Evolutionary conservation across 2,888 invertebrate species (phyloP).

Genomic region (Orthonychiurus folsomi): DNA sequence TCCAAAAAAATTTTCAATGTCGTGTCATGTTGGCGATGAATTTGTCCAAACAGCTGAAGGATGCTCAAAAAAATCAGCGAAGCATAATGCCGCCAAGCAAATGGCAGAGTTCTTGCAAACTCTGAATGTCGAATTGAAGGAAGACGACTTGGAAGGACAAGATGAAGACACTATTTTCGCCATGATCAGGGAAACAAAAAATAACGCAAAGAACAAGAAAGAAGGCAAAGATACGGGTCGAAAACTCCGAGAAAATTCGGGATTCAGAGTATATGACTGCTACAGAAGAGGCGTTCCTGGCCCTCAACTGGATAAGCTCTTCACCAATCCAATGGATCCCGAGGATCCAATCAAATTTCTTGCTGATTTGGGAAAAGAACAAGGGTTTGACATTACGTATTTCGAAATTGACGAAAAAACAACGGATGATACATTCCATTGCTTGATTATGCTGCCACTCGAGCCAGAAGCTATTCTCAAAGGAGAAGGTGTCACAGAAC

Average conservation of each 20-base stretch:
- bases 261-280: too few species aligned
- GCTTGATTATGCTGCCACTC: not conserved
- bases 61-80: not conserved
- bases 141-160: too few species aligned
- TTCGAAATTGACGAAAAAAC: not conserved
- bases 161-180: too few species aligned
- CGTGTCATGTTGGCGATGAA: not conserved
- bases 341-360: not conserved
- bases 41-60: not conserved
- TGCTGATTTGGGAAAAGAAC: not conserved
- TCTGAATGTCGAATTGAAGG: too few species aligned
- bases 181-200: too few species aligned
- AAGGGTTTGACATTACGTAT: not conserved
- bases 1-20: not conserved
- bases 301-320: not conserved
- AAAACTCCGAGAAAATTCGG: too few species aligned
- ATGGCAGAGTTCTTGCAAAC: not conserved
- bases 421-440: not conserved
- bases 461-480: not conserved
- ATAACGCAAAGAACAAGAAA: too few species aligned
- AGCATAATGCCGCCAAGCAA: not conserved
- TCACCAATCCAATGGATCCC: not conserved
- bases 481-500: not conserved
- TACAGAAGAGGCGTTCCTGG: too few species aligned
- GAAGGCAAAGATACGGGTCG: too few species aligned